Evolutionary conservation across 92 coral and sea anemone genomes (phyloP).

Genomic region (Plumapathes pennacea): DNA sequence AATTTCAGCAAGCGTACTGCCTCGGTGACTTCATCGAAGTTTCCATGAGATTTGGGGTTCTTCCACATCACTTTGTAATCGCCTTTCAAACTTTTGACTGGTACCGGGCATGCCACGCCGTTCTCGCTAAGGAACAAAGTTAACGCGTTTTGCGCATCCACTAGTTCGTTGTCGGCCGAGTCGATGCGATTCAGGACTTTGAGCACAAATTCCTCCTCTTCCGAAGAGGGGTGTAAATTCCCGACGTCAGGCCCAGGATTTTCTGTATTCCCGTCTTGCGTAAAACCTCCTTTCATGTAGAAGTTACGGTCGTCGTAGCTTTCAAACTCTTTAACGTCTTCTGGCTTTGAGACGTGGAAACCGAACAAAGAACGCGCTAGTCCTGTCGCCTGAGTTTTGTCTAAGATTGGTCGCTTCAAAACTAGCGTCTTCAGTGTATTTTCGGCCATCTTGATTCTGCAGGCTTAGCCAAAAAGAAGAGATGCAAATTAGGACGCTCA

Average conservation of each 20-base stretch:
- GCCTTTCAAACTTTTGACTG: slow-evolving; percentile 23
- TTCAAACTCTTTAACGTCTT: slow-evolving; percentile 48
- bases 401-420: slow-evolving; percentile 39
- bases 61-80: not conserved
- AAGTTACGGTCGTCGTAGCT: slow-evolving; percentile 79
- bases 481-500: too few species aligned
- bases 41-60: not conserved
- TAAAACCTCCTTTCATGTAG: slow-evolving; percentile 42
- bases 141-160: slow-evolving; percentile 56
- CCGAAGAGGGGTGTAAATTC: not conserved
- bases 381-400: slow-evolving; percentile 27
- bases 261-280: not conserved
- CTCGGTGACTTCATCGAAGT: not conserved
- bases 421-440: too few species aligned
- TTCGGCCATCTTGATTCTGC: too few species aligned
- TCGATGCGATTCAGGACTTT: slow-evolving; percentile 68
- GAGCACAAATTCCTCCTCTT: slow-evolving; percentile 49
- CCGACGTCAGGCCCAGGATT: not conserved
- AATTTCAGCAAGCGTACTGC: slow-evolving; percentile 58
- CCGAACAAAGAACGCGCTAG: slow-evolving; percentile 60
- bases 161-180: slow-evolving; percentile 16
- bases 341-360: slow-evolving; percentile 17
- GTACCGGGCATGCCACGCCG: slow-evolving; percentile 53
- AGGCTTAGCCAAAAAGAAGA: too few species aligned
- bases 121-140: slow-evolving; percentile 39